These are phyloP conservation scores for Zoroaster sp. DNA, from an alignment of 53 echinoderm and acorn worm species.

Conservation along the genomic window DNA sequence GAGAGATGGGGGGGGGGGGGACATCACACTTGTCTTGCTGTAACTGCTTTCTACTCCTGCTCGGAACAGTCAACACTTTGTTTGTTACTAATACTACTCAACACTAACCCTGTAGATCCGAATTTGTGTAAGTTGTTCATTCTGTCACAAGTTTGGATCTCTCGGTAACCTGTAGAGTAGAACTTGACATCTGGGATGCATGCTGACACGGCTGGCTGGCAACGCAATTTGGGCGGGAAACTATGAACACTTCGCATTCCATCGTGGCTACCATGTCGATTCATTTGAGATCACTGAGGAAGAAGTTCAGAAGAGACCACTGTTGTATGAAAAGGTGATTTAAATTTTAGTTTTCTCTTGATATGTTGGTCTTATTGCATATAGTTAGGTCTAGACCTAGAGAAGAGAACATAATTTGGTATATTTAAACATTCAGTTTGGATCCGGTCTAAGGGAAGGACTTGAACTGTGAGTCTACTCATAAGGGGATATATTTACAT, in stretches of 20 bases:
- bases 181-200: slow-evolving; percentile 25
- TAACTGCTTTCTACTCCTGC: not conserved
- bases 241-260: not conserved
- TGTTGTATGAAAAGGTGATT: not conserved
- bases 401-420: too few species aligned
- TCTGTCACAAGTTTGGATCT: slow-evolving; percentile 85
- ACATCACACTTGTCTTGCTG: not conserved
- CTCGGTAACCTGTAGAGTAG: slow-evolving; percentile 80
- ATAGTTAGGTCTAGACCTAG: too few species aligned
- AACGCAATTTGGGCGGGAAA: not conserved
- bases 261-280: not conserved
- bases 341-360: not conserved
- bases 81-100: slow-evolving; percentile 47
- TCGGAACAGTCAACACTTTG: not conserved
- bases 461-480: too few species aligned
- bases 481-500: too few species aligned
- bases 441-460: too few species aligned
- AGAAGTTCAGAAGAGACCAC: not conserved
- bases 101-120: slow-evolving; percentile 98
- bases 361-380: not conserved
- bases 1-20: too few species aligned
- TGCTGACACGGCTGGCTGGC: not conserved
- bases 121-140: slow-evolving; percentile 76
- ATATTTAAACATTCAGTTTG: too few species aligned
- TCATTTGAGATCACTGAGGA: not conserved